Evolutionary conservation across 37 sponge, comb jelly and placozoan genomes (phyloP).

Genomic region (Corticium candelabrum): DNA sequence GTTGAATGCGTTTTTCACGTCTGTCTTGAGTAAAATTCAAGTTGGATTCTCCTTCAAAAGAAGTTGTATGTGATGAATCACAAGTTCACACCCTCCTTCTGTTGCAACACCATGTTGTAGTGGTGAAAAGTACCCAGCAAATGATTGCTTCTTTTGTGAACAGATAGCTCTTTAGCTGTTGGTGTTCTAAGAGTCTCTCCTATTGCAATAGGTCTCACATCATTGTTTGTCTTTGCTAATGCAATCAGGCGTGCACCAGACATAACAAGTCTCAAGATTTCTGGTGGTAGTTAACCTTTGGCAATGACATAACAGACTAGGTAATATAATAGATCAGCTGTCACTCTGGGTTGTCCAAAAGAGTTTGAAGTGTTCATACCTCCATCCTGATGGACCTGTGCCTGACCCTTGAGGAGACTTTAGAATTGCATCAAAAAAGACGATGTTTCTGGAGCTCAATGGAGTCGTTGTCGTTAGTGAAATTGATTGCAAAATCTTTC

Average conservation of each 20-base stretch:
- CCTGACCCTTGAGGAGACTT: background rate
- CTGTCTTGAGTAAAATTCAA: background rate
- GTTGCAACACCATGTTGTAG: background rate
- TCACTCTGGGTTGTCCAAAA: background rate
- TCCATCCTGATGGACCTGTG: background rate
- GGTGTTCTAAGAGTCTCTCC: background rate
- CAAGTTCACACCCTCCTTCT: background rate
- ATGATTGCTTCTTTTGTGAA: background rate
- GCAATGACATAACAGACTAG: background rate
- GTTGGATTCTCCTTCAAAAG: background rate
- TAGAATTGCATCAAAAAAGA: background rate
- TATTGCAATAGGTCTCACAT: background rate
- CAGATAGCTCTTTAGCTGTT: background rate
- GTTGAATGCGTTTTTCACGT: background rate
- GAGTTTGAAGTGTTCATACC: background rate
- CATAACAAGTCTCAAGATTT: background rate
- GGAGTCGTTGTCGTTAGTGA: background rate
- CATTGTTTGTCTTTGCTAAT: background rate
- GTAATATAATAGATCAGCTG: background rate
- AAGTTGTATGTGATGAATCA: background rate
- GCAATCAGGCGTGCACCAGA: background rate
- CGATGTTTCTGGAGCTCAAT: background rate
- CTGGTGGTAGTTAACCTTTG: background rate
- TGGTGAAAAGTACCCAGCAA: background rate
- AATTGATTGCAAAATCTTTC: background rate